A percentile compares a stretch with the other conserved stretches of the same genome.
Conservation (phyloP, 2,113 vertebrate species). For the Sitta europaea region DNA sequence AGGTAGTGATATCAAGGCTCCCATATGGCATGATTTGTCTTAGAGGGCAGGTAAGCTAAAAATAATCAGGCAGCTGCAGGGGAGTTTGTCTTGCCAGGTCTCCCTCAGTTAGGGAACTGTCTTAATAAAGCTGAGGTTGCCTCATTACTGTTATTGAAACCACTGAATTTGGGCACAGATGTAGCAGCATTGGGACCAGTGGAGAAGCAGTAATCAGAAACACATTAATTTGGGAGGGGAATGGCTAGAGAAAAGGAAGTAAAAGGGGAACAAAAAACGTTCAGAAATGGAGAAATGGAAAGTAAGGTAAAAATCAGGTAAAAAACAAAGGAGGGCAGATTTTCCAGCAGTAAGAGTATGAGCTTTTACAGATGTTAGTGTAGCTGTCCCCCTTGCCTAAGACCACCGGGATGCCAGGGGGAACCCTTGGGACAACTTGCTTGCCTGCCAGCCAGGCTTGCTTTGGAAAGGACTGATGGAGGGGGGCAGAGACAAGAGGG, state of each 20-base stretch:
- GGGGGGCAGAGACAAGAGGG: not conserved
- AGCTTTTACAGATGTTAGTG: not conserved
- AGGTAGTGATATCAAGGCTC: not conserved
- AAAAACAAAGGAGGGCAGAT: not conserved
- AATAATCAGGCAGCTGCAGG: not conserved
- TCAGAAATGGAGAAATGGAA: not conserved
- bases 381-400: not conserved
- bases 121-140: not conserved
- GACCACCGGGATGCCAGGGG: not conserved
- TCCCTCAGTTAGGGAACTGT: not conserved
- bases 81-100: not conserved
- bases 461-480: not conserved
- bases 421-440: rapidly evolving
- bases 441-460: rapidly evolving
- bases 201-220: not conserved
- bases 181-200: not conserved
- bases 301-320: not conserved
- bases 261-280: not conserved
- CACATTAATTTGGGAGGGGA: not conserved
- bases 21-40: not conserved
- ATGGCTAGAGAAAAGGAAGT: not conserved
- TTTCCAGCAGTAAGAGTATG: not conserved
- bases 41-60: not conserved
- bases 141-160: not conserved
- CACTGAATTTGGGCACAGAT: not conserved